Evolutionary conservation across 2,888 invertebrate species (phyloP).

Genomic region (Cheilosia impressa): DNA sequence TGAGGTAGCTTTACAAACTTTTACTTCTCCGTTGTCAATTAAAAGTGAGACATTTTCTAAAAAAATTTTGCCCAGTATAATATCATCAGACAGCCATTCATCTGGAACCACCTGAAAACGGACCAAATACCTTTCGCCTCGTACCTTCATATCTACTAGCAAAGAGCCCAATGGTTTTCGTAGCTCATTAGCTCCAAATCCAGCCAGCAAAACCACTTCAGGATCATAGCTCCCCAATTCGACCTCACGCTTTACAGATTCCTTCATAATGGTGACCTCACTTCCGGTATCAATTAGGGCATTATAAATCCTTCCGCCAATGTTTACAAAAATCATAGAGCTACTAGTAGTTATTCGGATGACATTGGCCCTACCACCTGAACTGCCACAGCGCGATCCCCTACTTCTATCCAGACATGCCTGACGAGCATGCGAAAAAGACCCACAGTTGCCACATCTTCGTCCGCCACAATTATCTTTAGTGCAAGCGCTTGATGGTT

Average conservation of each 20-base stretch:
- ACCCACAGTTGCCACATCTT: constrained; percentile 18
- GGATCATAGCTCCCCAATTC: neutral
- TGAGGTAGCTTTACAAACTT: too few species aligned
- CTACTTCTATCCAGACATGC: constrained; percentile 9
- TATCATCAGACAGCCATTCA: neutral
- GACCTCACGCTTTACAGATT: neutral
- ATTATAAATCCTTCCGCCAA: too few species aligned
- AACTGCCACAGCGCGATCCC: constrained; percentile 16
- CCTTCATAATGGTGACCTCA: too few species aligned
- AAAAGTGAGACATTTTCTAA: too few species aligned
- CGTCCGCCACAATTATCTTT: neutral
- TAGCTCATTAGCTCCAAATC: neutral
- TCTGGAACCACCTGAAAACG: neutral
- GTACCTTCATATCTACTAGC: too few species aligned
- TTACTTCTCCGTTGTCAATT: too few species aligned
- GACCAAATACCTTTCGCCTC: neutral
- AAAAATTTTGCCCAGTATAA: too few species aligned
- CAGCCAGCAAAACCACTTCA: neutral
- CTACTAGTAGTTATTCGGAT: too few species aligned
- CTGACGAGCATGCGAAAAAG: constrained; percentile 8
- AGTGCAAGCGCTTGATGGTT: neutral
- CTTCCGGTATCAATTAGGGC: too few species aligned
- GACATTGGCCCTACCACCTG: too few species aligned
- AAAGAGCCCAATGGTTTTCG: neutral
- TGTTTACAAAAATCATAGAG: too few species aligned